Conservation (phyloP, 2,797 vertebrate genomes). For the Propithecus perrieri region DNA sequence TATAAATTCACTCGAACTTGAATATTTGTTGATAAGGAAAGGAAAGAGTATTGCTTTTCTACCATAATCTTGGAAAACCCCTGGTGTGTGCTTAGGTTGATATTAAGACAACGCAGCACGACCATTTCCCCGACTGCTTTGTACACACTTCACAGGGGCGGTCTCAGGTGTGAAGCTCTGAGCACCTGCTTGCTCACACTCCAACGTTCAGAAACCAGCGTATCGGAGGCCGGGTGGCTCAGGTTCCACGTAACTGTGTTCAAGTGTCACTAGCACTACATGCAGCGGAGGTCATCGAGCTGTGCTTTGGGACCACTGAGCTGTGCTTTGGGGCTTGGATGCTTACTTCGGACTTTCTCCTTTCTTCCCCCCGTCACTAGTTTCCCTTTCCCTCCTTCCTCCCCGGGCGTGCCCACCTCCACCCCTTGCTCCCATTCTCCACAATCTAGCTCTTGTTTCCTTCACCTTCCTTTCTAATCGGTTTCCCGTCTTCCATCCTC, state of each 20-base stretch:
- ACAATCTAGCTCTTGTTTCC: constrained; percentile 47
- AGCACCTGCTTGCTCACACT: constrained; percentile 64
- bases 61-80: neutral
- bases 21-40: neutral
- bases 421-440: constrained; percentile 60
- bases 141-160: neutral
- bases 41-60: neutral
- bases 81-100: neutral
- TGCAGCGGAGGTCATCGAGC: neutral
- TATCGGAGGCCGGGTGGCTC: constrained; percentile 61
- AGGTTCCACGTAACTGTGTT: constrained; percentile 62
- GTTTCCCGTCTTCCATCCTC: constrained; percentile 32
- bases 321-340: constrained; percentile 54
- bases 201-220: constrained; percentile 29
- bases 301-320: constrained; percentile 53
- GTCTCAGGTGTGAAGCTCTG: constrained; percentile 58
- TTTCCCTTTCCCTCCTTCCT: neutral
- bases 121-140: constrained; percentile 16
- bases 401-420: constrained; percentile 51
- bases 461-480: neutral
- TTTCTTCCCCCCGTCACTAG: neutral
- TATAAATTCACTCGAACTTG: neutral
- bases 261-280: constrained; percentile 56
- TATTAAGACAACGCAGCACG: neutral
- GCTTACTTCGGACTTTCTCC: constrained; percentile 47